Evolutionary conservation across 2,888 invertebrate species (phyloP).

Genomic region (Orthonevra nobilis): DNA sequence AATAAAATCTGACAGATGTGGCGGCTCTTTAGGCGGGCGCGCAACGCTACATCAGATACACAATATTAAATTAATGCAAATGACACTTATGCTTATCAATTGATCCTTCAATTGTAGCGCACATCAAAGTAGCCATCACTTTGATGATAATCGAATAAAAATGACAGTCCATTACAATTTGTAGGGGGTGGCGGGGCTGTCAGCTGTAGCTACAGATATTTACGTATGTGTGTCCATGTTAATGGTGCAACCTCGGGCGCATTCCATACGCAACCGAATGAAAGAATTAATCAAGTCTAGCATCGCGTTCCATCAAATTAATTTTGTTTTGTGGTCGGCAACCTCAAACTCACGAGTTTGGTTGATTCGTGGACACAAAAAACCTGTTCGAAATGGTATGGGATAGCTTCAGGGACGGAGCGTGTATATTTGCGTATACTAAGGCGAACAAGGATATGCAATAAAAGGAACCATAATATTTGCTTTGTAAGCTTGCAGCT

Average conservation of each 20-base stretch:
- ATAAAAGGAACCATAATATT: no score
- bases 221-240: neutral
- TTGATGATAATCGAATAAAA: constrained; percentile 50
- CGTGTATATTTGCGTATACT: no score
- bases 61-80: constrained; percentile 53
- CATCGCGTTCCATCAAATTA: constrained; percentile 63
- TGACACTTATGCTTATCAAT: constrained; percentile 58
- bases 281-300: constrained; percentile 66
- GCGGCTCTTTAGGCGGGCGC: neutral
- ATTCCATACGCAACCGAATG: constrained; percentile 62
- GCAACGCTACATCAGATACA: neutral
- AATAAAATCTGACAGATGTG: constrained; percentile 40
- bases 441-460: no score
- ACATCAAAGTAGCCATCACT: constrained; percentile 46
- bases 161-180: constrained; percentile 18
- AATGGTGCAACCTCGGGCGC: constrained; percentile 38
- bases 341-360: constrained; percentile 35
- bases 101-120: constrained; percentile 37
- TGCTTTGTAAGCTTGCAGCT: no score
- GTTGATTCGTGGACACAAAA: neutral
- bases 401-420: neutral
- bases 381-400: neutral
- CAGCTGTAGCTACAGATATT: neutral
- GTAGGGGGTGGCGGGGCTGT: neutral
- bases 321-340: constrained; percentile 65